Evolutionary conservation across 2,888 invertebrate genomes (phyloP).

Genomic region (Apamea epomidion): DNA sequence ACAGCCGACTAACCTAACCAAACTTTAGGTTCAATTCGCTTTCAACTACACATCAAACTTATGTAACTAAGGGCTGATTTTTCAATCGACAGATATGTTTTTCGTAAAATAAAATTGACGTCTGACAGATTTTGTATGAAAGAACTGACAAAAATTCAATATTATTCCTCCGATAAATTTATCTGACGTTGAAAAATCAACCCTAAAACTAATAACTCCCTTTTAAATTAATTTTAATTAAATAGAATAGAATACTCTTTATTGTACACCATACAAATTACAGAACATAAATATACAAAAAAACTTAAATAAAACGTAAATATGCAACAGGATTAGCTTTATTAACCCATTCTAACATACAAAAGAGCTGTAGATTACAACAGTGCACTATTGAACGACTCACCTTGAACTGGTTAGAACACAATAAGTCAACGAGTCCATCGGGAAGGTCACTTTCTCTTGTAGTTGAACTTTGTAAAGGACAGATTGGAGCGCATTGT

Average conservation of each 20-base stretch:
- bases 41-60: too few species aligned
- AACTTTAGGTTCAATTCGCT: too few species aligned
- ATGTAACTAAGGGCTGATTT: neutral
- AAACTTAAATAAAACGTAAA: neutral
- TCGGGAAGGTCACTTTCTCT: conserved; percentile 52
- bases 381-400: conserved; percentile 4
- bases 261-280: too few species aligned
- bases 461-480: conserved; percentile 54
- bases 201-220: too few species aligned
- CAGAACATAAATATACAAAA: too few species aligned
- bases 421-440: conserved; percentile 34
- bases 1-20: too few species aligned
- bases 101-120: too few species aligned
- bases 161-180: too few species aligned
- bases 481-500: conserved; percentile 14
- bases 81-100: too few species aligned
- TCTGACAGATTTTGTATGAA: too few species aligned
- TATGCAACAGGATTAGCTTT: neutral
- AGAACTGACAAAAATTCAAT: too few species aligned
- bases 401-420: conserved; percentile 50
- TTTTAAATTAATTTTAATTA: neutral
- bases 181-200: too few species aligned
- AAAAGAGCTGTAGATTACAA: neutral
- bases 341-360: conserved; percentile 10
- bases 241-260: neutral